Evolutionary conservation across 1,140 invertebrate genomes (phyloP), one percentile per base, ranked within the genome.

Genomic region (Drosophila carrolli): DNA sequence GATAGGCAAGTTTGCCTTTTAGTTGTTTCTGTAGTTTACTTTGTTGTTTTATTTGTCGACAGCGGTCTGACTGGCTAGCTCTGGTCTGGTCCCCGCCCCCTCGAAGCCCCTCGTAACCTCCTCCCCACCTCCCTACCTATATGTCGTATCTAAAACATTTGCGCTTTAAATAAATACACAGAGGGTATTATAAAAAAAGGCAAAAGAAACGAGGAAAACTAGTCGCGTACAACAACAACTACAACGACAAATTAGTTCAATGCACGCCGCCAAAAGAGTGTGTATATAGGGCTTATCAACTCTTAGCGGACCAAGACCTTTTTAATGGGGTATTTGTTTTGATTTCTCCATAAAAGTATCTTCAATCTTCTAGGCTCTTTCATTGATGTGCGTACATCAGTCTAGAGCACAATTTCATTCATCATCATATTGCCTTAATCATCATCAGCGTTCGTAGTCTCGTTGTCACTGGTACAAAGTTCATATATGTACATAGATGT

Each of bases 71-170:
- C 75, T 75, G 72, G 72, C 54, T 54, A 51, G 66, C 71, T 61
- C 35, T 65, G 55, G 46, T 71, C 27, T 61, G 59, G 38, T 41
- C 61, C 43, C 43, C 54, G 62, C 58, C 56, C 46, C 55, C 40
- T 53, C 41, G 13, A 4, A 19, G 35, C 40, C 46, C 46, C 61
- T 19, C 35, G 37, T 19, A 14, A 50, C 29, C 9, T 57, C 54
- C 50, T 50, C 51, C 50, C 47, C 40, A 13, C 8, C 19, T 50
- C 60, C 6, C n/a, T 38, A 27, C 19, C 46, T 75, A 63, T 88
- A 61, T 89, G 84, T 88, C 84, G 84, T 89, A 89, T 89, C 84
- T 89, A 89, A 88, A 89, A 81, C 84, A 89, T 89, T 89, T 89
- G 84, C 84, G 84, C 84, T 89, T 89, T 89, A 84, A 89, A 89